Conservation (phyloP, 2,113 vertebrate genomes). For the Fulica atra region DNA sequence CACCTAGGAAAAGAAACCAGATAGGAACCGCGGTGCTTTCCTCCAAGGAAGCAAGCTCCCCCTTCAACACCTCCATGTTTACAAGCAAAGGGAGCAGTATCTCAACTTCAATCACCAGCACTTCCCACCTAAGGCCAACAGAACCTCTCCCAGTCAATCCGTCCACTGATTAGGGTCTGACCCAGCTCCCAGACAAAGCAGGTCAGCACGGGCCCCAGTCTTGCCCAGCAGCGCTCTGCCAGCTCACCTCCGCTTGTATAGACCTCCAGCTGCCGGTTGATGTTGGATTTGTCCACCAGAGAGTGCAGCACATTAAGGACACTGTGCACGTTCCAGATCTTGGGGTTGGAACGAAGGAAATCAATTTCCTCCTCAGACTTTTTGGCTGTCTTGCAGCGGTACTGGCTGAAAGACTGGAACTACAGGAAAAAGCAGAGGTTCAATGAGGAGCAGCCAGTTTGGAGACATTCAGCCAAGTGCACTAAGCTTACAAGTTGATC, state of each 20-base stretch:
- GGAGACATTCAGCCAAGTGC: neutral
- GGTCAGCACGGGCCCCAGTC: neutral
- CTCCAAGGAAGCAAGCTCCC: neutral
- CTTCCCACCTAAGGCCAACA: neutral
- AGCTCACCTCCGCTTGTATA: conserved; percentile 95
- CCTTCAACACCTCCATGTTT: neutral
- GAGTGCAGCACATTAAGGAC: conserved; percentile 97
- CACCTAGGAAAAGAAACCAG: conserved; percentile 74
- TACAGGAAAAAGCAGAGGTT: conserved; percentile 42
- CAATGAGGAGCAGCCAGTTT: neutral
- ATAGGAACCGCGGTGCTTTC: neutral
- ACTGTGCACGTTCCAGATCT: conserved; percentile 99
- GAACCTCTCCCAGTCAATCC: neutral
- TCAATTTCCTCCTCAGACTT: conserved; percentile 97
- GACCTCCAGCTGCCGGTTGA: conserved; percentile 95
- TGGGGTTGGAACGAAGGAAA: conserved; percentile 95
- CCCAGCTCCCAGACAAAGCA: neutral
- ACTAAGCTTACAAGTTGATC: neutral
- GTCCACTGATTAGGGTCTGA: neutral
- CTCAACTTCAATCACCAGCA: neutral
- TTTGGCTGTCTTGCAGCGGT: conserved; percentile 97
- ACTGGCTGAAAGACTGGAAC: conserved; percentile 99
- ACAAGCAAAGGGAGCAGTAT: neutral
- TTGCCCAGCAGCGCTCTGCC: neutral
- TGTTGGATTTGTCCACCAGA: conserved; percentile 98